A percentile compares a stretch with the other conserved stretches of the same genome.
phyloP scores from a whole-genome alignment of 2,113 vertebrate genomes.

The Dromaius novaehollandiae region DNA sequence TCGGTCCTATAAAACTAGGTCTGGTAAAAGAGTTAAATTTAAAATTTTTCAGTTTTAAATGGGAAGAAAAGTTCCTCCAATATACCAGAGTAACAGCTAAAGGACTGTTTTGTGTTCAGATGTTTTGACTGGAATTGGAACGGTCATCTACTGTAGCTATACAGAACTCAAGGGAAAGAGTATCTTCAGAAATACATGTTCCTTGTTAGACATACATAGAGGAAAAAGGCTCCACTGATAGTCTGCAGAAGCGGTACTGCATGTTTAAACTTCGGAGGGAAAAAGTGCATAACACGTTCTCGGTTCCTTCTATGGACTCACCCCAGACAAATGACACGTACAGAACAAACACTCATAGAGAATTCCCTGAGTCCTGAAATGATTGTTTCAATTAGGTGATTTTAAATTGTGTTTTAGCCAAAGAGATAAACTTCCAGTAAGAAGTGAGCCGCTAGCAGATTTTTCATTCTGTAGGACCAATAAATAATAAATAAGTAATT shows the following conservation, averaged over 20 bases:
- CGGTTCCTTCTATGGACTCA: not conserved
- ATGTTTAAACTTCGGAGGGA: not conserved
- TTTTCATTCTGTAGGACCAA: not conserved
- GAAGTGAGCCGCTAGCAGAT: not conserved
- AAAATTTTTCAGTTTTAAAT: not conserved
- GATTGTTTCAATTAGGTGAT: too few species aligned
- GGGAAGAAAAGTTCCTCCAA: not conserved
- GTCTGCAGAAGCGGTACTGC: not conserved
- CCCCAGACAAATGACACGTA: not conserved
- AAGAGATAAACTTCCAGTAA: not conserved
- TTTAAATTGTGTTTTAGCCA: not conserved
- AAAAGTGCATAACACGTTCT: not conserved
- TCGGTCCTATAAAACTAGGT: not conserved
- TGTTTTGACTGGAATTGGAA: not conserved
- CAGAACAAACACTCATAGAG: not conserved
- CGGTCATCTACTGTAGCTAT: not conserved
- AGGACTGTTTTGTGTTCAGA: not conserved
- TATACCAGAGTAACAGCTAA: not conserved
- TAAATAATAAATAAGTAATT: not conserved
- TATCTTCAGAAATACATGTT: not conserved
- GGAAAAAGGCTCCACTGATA: fast-evolving
- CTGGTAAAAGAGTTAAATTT: not conserved
- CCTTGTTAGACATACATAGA: not conserved
- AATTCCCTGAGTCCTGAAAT: too few species aligned
- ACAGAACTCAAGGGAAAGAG: not conserved